These are phyloP conservation scores for Apogon hyalosoma DNA, from an alignment of 2,797 vertebrate species.

Conservation along the genomic window DNA sequence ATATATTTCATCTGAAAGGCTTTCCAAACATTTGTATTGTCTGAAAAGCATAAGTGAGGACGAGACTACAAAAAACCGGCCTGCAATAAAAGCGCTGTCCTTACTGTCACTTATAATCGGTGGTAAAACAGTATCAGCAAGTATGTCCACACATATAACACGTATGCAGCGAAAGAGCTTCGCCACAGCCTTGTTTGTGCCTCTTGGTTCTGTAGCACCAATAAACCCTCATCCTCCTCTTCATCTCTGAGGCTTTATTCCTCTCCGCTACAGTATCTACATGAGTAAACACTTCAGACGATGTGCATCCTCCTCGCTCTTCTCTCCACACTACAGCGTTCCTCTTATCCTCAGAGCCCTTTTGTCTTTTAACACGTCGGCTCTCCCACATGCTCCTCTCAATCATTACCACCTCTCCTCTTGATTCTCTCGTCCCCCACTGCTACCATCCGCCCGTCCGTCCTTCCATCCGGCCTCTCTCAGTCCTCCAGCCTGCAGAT, in stretches of 20 bases:
- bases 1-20: conserved; percentile 24
- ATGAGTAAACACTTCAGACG: conserved; percentile 56
- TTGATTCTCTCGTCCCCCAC: conserved; percentile 27
- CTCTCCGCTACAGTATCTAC: conserved; percentile 32
- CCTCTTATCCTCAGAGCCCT: conserved; percentile 61
- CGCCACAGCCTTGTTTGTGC: conserved; percentile 7
- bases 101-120: conserved; percentile 16
- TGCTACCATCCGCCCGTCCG: conserved; percentile 1
- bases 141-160: conserved; percentile 18
- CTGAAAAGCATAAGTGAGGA: background rate
- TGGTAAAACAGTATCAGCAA: conserved; percentile 38
- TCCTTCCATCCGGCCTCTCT: conserved; percentile 3
- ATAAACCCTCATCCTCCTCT: conserved; percentile 30
- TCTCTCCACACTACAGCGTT: conserved; percentile 16
- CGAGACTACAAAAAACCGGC: background rate
- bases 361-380: conserved; percentile 54
- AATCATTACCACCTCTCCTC: conserved; percentile 48
- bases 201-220: conserved; percentile 21
- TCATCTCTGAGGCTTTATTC: conserved; percentile 26
- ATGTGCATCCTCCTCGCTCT: conserved; percentile 42
- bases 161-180: conserved; percentile 17
- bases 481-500: conserved; percentile 12
- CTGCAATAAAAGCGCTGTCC: too few relatives aligned
- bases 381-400: conserved; percentile 64
- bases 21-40: conserved; percentile 4